These are phyloP conservation scores for Maniola jurtina DNA, from an alignment of 1,140 invertebrate species.

Conservation along the genomic window DNA sequence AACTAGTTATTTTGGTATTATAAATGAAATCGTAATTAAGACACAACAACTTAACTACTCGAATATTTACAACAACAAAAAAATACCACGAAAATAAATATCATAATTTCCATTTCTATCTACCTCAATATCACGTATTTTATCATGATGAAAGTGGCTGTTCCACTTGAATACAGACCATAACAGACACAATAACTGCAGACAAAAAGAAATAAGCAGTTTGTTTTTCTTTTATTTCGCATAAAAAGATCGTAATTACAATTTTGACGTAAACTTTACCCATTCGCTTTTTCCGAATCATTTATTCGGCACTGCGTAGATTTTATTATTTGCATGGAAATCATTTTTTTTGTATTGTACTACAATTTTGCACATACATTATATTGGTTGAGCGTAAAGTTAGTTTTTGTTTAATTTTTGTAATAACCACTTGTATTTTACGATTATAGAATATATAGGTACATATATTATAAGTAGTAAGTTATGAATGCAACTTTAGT, in stretches of 20 bases:
- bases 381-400: not conserved
- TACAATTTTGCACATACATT: not conserved
- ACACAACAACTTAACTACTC: too few relatives aligned
- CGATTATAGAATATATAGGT: too few relatives aligned
- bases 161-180: not conserved
- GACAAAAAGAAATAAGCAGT: constrained; percentile 8
- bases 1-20: too few relatives aligned
- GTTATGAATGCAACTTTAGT: too few relatives aligned
- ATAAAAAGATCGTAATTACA: constrained; percentile 21
- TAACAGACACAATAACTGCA: constrained; percentile 4
- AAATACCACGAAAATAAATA: too few relatives aligned
- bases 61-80: too few relatives aligned
- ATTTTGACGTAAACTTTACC: constrained; percentile 27
- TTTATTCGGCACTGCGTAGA: constrained; percentile 15
- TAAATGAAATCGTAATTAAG: too few relatives aligned
- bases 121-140: too few relatives aligned
- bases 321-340: constrained; percentile 23
- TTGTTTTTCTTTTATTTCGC: constrained; percentile 9
- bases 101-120: too few relatives aligned
- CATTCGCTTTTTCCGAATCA: constrained; percentile 49
- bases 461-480: too few relatives aligned
- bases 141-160: too few relatives aligned
- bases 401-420: not conserved
- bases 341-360: constrained; percentile 6
- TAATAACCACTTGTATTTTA: not conserved